phyloP scores from a whole-genome alignment of 2,888 invertebrate genomes.

The Danaus chrysippus region DNA sequence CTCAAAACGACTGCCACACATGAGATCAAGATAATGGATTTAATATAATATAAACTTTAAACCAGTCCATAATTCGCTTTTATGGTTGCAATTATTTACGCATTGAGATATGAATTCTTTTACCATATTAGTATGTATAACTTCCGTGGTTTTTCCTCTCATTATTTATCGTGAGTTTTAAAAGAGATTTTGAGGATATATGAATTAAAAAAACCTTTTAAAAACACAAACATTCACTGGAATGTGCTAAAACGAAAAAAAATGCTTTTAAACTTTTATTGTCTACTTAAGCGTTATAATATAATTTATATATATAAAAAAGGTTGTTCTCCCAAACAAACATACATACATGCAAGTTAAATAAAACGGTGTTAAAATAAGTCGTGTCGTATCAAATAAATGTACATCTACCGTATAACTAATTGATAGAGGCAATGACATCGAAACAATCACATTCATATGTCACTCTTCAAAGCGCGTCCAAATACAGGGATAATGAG shows the following conservation, averaged over 20 bases:
- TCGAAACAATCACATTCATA: slow-evolving; percentile 45
- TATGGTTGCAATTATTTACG: slow-evolving; percentile 7
- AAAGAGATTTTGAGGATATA: background rate
- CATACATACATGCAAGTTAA: too few species aligned
- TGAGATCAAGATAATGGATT: too few species aligned
- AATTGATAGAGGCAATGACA: slow-evolving; percentile 35
- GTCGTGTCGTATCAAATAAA: slow-evolving; percentile 21
- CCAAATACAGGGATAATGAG: slow-evolving; percentile 51
- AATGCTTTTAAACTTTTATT: too few species aligned
- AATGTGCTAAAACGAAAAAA: too few species aligned
- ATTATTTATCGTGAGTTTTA: background rate
- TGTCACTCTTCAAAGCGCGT: slow-evolving; percentile 53
- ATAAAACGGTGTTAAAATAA: too few species aligned
- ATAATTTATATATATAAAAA: too few species aligned
- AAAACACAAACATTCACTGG: too few species aligned
- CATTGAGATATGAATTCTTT: background rate
- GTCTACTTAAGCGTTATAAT: too few species aligned
- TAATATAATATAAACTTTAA: too few species aligned
- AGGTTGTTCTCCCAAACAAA: too few species aligned
- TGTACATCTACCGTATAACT: slow-evolving; percentile 20
- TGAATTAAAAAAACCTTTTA: background rate
- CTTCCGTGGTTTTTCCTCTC: background rate
- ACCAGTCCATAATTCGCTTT: background rate
- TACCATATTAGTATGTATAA: background rate
- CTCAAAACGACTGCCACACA: too few species aligned